Evolutionary conservation across 1,140 invertebrate species (phyloP).

Genomic region (Eurosta solidaginis): DNA sequence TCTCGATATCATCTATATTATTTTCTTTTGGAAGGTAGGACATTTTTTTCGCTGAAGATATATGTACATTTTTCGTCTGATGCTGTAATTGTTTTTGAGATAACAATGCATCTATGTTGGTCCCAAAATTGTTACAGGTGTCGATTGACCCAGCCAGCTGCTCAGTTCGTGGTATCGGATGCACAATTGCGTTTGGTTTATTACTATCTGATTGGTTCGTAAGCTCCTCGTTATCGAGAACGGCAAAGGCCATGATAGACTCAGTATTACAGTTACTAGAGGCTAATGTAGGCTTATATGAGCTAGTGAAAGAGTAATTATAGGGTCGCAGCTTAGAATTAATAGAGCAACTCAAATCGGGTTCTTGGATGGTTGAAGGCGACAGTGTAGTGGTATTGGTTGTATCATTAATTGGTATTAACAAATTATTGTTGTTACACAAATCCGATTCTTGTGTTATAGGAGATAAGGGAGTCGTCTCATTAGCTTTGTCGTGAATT

Average conservation of each 20-base stretch:
- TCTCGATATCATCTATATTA: conserved; percentile 42
- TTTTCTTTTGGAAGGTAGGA: background rate
- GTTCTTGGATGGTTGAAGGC: background rate
- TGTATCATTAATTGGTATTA: background rate
- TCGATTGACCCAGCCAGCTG: conserved; percentile 16
- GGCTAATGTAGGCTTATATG: conserved; percentile 45
- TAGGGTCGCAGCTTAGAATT: conserved; percentile 35
- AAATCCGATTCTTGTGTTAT: no score
- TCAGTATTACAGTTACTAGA: conserved; percentile 36
- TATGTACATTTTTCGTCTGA: background rate
- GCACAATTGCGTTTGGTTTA: conserved; percentile 63
- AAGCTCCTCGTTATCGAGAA: conserved; percentile 43
- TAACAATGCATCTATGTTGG: background rate
- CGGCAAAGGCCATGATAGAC: conserved; percentile 48
- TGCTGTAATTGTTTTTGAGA: background rate
- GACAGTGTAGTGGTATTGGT: no score
- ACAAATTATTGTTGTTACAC: no score
- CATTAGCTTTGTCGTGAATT: no score
- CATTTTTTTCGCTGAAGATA: background rate
- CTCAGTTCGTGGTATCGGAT: conserved; percentile 59
- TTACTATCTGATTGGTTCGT: background rate
- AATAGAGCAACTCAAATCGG: background rate
- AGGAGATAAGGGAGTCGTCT: no score
- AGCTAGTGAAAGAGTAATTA: conserved; percentile 54
- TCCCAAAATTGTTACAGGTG: background rate